These are phyloP conservation scores for Amazona ochrocephala DNA, from an alignment of 2,797 vertebrate species.

Conservation along the genomic window DNA sequence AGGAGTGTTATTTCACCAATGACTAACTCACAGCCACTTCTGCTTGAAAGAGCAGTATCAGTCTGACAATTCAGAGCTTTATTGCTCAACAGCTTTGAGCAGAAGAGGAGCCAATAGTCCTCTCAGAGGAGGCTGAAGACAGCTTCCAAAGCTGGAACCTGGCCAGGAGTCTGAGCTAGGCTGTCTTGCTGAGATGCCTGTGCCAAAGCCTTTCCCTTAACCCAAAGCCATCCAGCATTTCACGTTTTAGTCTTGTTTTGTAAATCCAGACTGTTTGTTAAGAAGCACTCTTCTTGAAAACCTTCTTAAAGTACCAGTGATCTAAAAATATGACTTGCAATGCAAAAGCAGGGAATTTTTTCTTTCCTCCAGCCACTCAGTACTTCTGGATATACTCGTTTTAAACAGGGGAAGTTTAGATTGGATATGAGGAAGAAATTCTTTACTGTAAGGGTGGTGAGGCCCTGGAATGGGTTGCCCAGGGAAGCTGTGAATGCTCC, in stretches of 20 bases:
- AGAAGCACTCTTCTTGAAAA: not conserved
- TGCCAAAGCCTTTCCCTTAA: conserved; percentile 20
- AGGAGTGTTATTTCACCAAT: not conserved
- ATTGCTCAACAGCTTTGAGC: conserved; percentile 48
- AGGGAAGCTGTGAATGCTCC: no score
- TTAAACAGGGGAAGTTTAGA: not conserved
- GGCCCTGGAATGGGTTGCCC: no score
- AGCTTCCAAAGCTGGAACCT: conserved; percentile 37
- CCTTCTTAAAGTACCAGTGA: not conserved
- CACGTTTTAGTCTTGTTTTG: not conserved
- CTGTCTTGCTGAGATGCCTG: not conserved
- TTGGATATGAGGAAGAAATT: no score
- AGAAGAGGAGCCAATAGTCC: conserved; percentile 23
- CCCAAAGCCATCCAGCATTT: not conserved
- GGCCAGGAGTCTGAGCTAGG: conserved; percentile 6
- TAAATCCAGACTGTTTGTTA: not conserved
- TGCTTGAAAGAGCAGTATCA: conserved; percentile 39
- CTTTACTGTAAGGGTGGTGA: no score
- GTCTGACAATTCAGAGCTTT: conserved; percentile 47
- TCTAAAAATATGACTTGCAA: not conserved
- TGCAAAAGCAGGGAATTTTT: not conserved
- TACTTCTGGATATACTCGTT: conserved; percentile 20
- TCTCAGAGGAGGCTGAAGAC: conserved; percentile 13
- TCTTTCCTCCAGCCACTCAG: not conserved
- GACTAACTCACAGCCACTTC: conserved; percentile 44